Percentiles rank a stretch among this genome's conserved stretches.
Conservation (phyloP, 2,113 vertebrate species). For the Dicrurus megarhynchus region DNA sequence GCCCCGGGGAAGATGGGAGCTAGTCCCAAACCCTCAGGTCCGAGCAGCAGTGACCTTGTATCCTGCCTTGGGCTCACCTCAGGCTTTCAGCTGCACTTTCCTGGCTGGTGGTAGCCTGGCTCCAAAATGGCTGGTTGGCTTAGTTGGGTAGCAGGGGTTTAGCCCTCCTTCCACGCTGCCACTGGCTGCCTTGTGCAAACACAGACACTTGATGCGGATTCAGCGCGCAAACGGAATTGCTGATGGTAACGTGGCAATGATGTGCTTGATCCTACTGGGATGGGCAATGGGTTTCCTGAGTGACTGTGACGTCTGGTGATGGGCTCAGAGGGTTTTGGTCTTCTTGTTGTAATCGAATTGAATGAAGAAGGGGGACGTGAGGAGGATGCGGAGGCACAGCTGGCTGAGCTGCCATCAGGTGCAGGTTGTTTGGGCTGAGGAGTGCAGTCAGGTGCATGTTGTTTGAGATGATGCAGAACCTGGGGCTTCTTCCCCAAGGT, state of each 20-base stretch:
- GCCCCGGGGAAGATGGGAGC: not conserved
- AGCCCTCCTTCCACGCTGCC: not conserved
- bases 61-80: fast-evolving
- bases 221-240: not conserved
- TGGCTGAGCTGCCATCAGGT: not conserved
- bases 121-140: not conserved
- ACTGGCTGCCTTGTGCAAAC: fast-evolving
- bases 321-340: not conserved
- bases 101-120: not conserved
- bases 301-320: not conserved
- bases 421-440: not conserved
- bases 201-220: fast-evolving
- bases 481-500: not conserved
- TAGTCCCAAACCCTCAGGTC: fast-evolving
- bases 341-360: not conserved
- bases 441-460: not conserved
- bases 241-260: not conserved
- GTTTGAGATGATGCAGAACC: not conserved
- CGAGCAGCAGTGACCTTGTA: fast-evolving
- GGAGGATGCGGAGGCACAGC: not conserved
- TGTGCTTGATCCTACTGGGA: not conserved
- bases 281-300: not conserved
- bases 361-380: not conserved
- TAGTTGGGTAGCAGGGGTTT: not conserved
- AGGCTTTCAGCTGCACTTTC: fast-evolving